Evolutionary conservation across 37 sponge, comb jelly and placozoan species (phyloP).

Genomic region (Hexactinellida sp.): DNA sequence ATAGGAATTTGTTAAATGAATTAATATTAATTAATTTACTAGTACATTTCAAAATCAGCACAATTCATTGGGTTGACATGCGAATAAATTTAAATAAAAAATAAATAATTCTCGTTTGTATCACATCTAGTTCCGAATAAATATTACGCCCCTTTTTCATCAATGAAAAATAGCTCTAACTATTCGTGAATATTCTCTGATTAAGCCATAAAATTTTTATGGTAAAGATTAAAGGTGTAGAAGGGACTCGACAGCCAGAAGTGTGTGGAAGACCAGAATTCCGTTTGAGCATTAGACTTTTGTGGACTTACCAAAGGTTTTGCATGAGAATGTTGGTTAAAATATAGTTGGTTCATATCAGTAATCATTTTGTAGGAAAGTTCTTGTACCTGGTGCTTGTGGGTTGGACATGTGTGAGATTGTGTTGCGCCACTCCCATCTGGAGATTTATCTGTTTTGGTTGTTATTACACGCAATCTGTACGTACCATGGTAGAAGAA

Average conservation of each 20-base stretch:
- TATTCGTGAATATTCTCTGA: neutral
- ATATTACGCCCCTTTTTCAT: neutral
- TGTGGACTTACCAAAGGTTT: neutral
- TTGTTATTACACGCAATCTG: neutral
- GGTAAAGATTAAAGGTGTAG: slow-evolving; percentile 11
- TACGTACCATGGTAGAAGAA: slow-evolving; percentile 12
- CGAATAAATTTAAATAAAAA: no score
- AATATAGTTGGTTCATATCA: slow-evolving; percentile 11
- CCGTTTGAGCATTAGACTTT: neutral
- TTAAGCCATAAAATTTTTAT: neutral
- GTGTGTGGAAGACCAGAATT: neutral
- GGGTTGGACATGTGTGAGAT: neutral
- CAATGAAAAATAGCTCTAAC: neutral
- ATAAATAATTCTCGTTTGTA: neutral
- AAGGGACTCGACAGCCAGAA: slow-evolving; percentile 7
- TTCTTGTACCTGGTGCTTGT: slow-evolving; percentile 15
- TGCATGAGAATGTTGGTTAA: neutral
- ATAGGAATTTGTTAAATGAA: neutral
- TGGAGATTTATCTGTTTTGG: neutral
- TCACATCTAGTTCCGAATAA: neutral
- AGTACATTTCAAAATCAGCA: no score
- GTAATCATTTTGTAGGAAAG: slow-evolving; percentile 14
- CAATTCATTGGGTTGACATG: no score
- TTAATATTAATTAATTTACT: no score
- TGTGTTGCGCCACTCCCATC: neutral